Percentiles rank a stretch among this genome's conserved stretches.
These are phyloP conservation scores for Batillaria attramentaria DNA, from an alignment of 1,140 invertebrate genomes.

Conservation along the genomic window DNA sequence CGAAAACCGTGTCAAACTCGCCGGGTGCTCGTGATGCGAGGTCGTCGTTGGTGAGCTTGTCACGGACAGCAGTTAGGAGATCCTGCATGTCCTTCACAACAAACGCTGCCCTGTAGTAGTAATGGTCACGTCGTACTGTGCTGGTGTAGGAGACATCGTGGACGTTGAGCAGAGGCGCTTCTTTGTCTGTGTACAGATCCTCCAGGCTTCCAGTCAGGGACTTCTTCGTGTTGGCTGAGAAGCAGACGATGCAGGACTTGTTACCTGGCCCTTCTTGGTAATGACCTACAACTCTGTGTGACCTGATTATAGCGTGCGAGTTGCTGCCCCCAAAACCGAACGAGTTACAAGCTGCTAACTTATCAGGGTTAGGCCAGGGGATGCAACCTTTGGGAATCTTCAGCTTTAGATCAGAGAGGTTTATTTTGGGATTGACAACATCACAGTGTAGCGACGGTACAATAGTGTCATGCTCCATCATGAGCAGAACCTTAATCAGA, in stretches of 20 bases:
- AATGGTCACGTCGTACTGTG: slow-evolving; percentile 46
- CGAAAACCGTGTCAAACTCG: slow-evolving; percentile 39
- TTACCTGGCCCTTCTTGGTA: slow-evolving; percentile 42
- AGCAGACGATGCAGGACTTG: slow-evolving; percentile 27
- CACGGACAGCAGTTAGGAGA: slow-evolving; percentile 4
- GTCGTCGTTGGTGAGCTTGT: not conserved
- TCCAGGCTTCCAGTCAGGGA: slow-evolving; percentile 7
- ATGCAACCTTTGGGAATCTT: slow-evolving; percentile 45
- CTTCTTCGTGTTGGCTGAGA: slow-evolving; percentile 31
- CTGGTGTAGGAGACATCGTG: slow-evolving; percentile 45
- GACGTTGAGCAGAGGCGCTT: not conserved
- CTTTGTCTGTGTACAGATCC: not conserved
- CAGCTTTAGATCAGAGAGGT: slow-evolving; percentile 45
- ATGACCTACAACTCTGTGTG: slow-evolving; percentile 16
- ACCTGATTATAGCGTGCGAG: slow-evolving; percentile 50
- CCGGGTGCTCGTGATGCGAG: not conserved
- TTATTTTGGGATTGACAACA: slow-evolving; percentile 52
- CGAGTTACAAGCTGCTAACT: slow-evolving; percentile 54
- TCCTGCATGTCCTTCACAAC: slow-evolving; percentile 33
- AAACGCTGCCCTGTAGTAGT: slow-evolving; percentile 31
- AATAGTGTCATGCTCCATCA: slow-evolving; percentile 59
- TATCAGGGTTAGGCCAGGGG: slow-evolving; percentile 63
- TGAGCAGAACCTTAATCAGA: slow-evolving; percentile 52
- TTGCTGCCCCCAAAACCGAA: slow-evolving; percentile 66
- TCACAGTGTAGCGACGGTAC: slow-evolving; percentile 52